phyloP scores from a whole-genome alignment of 1,140 invertebrate species.

The Monomorium pharaonis region DNA sequence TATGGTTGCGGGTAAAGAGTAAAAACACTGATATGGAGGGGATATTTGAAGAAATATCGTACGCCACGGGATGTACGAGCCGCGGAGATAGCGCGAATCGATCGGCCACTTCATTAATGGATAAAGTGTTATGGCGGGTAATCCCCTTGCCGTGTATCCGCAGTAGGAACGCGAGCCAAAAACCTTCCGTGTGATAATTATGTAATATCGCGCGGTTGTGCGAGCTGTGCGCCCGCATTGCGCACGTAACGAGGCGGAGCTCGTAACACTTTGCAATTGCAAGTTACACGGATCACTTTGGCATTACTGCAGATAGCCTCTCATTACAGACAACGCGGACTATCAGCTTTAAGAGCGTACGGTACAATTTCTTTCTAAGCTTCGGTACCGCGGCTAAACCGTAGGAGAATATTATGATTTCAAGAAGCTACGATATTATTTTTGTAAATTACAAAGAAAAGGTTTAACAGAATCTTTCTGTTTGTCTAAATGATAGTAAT shows the following conservation, averaged over 20 bases:
- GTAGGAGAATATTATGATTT: background rate
- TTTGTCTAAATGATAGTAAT: background rate
- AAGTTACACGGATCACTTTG: slow-evolving; percentile 6
- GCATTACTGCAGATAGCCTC: background rate
- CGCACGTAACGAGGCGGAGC: background rate
- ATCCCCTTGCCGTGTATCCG: slow-evolving; percentile 33
- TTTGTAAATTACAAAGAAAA: background rate
- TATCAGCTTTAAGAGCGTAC: background rate
- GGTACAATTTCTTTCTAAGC: background rate
- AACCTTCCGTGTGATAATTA: slow-evolving; percentile 41
- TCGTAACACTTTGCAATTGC: slow-evolving; percentile 5
- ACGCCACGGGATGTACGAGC: slow-evolving; percentile 6
- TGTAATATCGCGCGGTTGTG: slow-evolving; percentile 26
- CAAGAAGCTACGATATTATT: background rate
- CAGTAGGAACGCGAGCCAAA: slow-evolving; percentile 36
- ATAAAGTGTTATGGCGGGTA: slow-evolving; percentile 53
- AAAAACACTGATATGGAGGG: background rate
- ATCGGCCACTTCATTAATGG: slow-evolving; percentile 51
- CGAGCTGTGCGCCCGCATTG: slow-evolving; percentile 13
- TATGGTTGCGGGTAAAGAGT: background rate
- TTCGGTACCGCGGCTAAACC: background rate
- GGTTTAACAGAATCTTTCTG: background rate
- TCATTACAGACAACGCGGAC: slow-evolving; percentile 4
- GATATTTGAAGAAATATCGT: slow-evolving; percentile 26
- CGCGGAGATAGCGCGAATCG: slow-evolving; percentile 16